Base-by-base conservation (phyloP, 2,797 vertebrate genomes). In the Morelia viridis region DNA sequence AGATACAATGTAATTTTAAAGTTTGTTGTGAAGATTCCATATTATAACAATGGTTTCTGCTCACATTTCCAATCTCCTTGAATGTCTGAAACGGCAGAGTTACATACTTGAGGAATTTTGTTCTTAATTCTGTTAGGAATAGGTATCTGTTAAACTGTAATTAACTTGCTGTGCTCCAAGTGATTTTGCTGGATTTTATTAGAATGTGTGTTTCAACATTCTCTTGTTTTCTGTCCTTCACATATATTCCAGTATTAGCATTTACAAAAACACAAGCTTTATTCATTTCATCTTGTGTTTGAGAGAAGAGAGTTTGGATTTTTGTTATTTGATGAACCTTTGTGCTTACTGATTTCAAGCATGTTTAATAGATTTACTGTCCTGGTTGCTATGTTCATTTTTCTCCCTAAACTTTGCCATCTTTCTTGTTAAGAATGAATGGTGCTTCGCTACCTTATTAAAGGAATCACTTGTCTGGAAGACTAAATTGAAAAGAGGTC, bases 401-500 rank as follows among this genome's bases (percentile, higher is more conserved):
- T 0, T 1, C 0, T 46, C 68, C n/a, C 76, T 92, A 93, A 95
- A 85, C 94, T 95, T 96, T 96, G 96, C 97, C 97, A 97, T 98
- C 97, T 98, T 98, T 97, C 97, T 97, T 96, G 96, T 84, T 95
- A 85, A 96, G 94, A 97, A 96, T 97, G 98, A 98, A 98, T 97
- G 96, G 97, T 95, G 96, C 97, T 97, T 98, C 96, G n/a, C 97
- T 97, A 96, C 94, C 88, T 92, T 93, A 85, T 85, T 94, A 96
- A 97, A 96, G 89, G 93, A 96, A 68, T 94, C 94, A 95, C 92
- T 94, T 96, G 89, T 96, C 95, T 92, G 92, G 94, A 84, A 91
- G 95, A 92, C 89, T 90, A 53, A 24, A 92, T 88, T 97, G 94
- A 94, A 94, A 92, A 96, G 94, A 94, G 90, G 94, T 93, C 94